A percentile compares a stretch with the other conserved stretches of the same genome.
These are phyloP conservation scores for Lacerta bilineata DNA, from an alignment of 2,797 vertebrate species.

Conservation along the genomic window DNA sequence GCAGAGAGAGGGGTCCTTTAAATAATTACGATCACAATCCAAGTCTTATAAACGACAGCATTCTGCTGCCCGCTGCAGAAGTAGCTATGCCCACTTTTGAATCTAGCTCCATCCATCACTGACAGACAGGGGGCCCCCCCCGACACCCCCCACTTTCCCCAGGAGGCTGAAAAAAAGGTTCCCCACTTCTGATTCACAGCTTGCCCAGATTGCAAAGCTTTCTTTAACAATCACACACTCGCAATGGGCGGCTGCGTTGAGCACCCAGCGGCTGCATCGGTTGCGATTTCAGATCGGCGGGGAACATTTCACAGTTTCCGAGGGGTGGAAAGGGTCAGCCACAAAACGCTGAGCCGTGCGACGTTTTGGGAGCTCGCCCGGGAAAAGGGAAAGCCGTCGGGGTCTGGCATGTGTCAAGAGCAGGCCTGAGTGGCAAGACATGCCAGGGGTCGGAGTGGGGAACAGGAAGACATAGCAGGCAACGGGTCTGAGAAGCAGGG, in stretches of 20 bases:
- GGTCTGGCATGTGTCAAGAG: too few species aligned
- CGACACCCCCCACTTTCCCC: too few species aligned
- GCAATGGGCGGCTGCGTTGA: too few species aligned
- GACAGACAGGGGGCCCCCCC: too few species aligned
- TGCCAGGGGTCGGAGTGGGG: accelerated
- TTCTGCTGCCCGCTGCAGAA: neutral
- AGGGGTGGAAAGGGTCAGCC: neutral
- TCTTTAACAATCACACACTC: neutral
- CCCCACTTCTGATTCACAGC: neutral
- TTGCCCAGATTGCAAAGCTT: neutral
- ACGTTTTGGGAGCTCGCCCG: neutral
- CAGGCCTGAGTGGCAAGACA: too few species aligned
- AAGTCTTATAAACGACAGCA: neutral
- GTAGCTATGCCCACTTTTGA: too few species aligned
- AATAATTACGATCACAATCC: neutral
- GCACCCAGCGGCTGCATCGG: neutral
- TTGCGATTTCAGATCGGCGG: too few species aligned
- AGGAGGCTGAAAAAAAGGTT: too few species aligned
- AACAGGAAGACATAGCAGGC: too few species aligned
- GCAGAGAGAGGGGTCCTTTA: neutral
- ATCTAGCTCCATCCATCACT: too few species aligned
- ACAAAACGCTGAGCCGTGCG: too few species aligned
- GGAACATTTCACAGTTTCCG: neutral
- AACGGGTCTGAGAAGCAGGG: neutral
- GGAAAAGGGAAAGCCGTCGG: neutral